These are phyloP conservation scores for Babyrousa celebensis DNA, from an alignment of 2,797 vertebrate species.

Conservation along the genomic window DNA sequence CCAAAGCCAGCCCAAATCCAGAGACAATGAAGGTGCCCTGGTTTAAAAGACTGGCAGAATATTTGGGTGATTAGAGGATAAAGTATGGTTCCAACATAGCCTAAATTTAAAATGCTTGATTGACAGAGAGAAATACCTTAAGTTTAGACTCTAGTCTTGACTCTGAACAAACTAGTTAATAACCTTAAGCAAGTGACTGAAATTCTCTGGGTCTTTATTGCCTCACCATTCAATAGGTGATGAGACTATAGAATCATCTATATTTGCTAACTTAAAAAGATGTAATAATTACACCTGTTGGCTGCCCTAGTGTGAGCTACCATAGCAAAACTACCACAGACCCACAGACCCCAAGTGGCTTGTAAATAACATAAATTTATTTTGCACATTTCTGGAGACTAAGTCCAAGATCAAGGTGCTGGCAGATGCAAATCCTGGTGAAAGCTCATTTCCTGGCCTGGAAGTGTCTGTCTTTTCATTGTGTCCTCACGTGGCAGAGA, in stretches of 20 bases:
- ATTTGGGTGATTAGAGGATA: not conserved
- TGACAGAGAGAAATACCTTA: not conserved
- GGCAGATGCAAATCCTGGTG: not conserved
- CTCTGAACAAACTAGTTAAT: conserved; percentile 12
- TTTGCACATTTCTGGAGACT: not conserved
- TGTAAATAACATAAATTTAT: not conserved
- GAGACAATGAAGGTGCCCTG: not conserved
- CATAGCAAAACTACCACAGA: not conserved
- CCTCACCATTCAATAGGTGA: not conserved
- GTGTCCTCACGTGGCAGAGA: not conserved
- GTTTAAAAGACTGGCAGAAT: not conserved
- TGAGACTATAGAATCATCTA: not conserved
- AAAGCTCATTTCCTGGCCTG: not conserved
- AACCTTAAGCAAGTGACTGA: conserved; percentile 11
- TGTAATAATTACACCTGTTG: not conserved
- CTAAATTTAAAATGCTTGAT: conserved; percentile 37
- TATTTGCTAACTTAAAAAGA: conserved; percentile 16
- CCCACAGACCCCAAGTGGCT: not conserved
- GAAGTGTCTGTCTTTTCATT: not conserved
- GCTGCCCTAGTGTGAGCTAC: not conserved
- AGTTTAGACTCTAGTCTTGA: conserved; percentile 28
- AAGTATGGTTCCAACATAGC: conserved; percentile 25
- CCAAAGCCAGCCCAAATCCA: conserved; percentile 49
- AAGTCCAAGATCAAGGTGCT: not conserved
- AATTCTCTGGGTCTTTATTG: conserved; percentile 29